A percentile compares a stretch with the other conserved stretches of the same genome.
Conservation (phyloP, 2,113 vertebrate genomes). For the Ardeotis arabs region DNA sequence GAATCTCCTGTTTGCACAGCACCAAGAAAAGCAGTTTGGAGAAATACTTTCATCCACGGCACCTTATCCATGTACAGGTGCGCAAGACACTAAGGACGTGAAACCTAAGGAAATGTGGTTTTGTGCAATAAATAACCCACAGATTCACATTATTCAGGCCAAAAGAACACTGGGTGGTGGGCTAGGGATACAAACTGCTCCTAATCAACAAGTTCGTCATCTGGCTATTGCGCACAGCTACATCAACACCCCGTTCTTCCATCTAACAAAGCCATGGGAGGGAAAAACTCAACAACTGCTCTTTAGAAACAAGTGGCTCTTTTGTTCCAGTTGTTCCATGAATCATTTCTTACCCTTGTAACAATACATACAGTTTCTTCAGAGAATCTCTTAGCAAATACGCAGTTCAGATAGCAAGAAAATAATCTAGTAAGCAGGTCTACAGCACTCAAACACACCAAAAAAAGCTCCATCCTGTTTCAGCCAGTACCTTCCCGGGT, state of each 20-base stretch:
- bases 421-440: background rate
- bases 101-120: background rate
- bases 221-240: background rate
- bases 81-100: accelerated
- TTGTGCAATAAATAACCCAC: background rate
- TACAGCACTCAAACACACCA: background rate
- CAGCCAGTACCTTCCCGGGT: background rate
- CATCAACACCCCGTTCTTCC: background rate
- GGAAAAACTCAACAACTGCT: background rate
- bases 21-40: background rate
- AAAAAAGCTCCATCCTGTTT: background rate
- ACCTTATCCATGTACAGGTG: background rate
- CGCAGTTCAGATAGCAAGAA: background rate
- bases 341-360: background rate
- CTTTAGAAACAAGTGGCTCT: background rate
- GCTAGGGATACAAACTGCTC: background rate
- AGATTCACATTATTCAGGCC: background rate
- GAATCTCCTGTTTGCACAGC: background rate
- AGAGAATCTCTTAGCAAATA: background rate
- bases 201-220: background rate
- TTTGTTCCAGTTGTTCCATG: background rate
- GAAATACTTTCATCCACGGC: too few relatives aligned
- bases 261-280: background rate
- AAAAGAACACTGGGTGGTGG: background rate
- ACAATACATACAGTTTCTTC: background rate